phyloP scores from a whole-genome alignment of 2,888 invertebrate species.

The Bruchidius siliquastri region DNA sequence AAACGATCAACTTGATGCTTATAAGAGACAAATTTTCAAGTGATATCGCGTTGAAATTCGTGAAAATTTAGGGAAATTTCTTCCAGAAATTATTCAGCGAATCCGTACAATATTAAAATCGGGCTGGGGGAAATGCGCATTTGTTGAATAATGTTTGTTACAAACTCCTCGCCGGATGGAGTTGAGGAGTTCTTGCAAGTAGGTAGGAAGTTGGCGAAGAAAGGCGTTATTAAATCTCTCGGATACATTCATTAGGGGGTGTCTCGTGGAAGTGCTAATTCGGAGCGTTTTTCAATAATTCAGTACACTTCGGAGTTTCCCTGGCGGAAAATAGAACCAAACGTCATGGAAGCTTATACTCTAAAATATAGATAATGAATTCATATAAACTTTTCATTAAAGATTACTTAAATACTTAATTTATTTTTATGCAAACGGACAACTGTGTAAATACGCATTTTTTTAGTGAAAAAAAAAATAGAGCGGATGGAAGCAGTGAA shows the following conservation, averaged over 20 bases:
- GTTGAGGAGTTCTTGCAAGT: neutral
- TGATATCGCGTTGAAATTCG: neutral
- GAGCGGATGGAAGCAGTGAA: no score
- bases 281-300: neutral
- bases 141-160: neutral
- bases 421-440: no score
- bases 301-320: neutral
- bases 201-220: neutral
- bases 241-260: neutral
- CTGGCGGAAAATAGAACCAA: neutral
- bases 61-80: neutral
- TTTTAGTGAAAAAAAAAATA: no score
- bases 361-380: no score
- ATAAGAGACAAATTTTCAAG: neutral
- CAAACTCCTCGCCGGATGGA: neutral
- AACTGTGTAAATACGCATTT: no score
- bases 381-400: no score
- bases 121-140: neutral
- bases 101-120: neutral
- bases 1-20: neutral
- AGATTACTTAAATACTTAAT: no score
- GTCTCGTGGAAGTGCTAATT: neutral
- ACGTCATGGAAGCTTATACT: no score
- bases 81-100: neutral
- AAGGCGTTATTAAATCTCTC: neutral